Evolutionary conservation across 2,797 vertebrate genomes (phyloP).

Genomic region (Podarcis lilfordi): DNA sequence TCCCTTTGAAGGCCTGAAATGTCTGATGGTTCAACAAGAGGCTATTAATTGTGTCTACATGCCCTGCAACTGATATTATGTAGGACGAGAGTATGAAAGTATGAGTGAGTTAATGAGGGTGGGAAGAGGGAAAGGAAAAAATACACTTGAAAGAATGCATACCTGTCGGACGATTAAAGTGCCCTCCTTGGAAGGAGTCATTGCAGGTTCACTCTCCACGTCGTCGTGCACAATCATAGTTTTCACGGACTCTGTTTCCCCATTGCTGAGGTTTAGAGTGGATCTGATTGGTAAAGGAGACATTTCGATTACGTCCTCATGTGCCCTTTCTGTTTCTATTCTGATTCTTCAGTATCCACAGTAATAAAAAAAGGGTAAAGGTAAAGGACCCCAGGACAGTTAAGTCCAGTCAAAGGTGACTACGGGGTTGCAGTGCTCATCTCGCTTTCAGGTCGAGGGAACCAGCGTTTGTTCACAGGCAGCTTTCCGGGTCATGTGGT

Average conservation of each 20-base stretch:
- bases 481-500: too few relatives aligned
- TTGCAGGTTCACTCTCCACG: conserved; percentile 89
- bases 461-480: too few relatives aligned
- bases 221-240: conserved; percentile 96
- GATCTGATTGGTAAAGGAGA: conserved; percentile 71
- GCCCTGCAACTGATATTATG: conserved; percentile 76
- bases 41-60: conserved; percentile 42
- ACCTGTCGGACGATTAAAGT: conserved; percentile 96
- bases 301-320: neutral
- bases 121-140: conserved; percentile 45
- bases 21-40: conserved; percentile 55
- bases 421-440: too few relatives aligned
- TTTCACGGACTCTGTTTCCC: conserved; percentile 94
- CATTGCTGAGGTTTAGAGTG: conserved; percentile 91
- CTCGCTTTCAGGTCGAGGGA: too few relatives aligned
- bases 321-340: neutral
- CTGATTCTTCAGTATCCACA: neutral
- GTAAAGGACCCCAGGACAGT: too few relatives aligned
- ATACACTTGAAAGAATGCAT: conserved; percentile 58
- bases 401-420: too few relatives aligned
- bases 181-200: conserved; percentile 95
- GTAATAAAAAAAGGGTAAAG: too few relatives aligned
- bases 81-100: conserved; percentile 81
- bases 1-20: conserved; percentile 70
- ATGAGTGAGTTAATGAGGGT: conserved; percentile 77